Conservation (phyloP, 2,888 invertebrate species). For the Cheilosia impressa region DNA sequence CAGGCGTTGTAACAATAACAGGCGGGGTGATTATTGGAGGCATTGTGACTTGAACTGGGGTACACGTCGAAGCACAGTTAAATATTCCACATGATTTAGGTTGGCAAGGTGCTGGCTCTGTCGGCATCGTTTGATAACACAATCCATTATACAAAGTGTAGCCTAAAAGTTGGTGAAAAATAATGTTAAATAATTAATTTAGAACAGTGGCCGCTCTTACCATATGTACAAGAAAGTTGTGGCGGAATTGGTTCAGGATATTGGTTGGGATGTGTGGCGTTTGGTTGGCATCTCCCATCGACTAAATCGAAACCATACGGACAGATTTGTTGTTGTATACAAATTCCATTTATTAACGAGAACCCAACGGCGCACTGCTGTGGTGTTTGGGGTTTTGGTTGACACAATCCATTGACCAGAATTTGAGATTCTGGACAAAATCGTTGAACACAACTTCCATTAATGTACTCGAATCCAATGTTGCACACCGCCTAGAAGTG, state of each 20-base stretch:
- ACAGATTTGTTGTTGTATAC: constrained; percentile 28
- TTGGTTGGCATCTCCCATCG: constrained; percentile 35
- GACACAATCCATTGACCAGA: constrained; percentile 30
- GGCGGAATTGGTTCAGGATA: neutral
- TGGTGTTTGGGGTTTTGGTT: neutral
- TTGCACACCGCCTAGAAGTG: constrained; percentile 32
- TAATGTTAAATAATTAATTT: neutral
- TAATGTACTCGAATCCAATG: constrained; percentile 10
- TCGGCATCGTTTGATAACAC: constrained; percentile 15
- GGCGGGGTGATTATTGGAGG: neutral
- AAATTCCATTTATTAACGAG: constrained; percentile 32
- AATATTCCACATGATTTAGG: constrained; percentile 6
- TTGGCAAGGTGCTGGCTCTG: constrained; percentile 9
- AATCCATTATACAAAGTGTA: constrained; percentile 20
- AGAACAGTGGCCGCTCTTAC: neutral
- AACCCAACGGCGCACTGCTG: constrained; percentile 31
- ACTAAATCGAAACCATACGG: constrained; percentile 9
- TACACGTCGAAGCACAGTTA: constrained; percentile 14
- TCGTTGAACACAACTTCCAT: constrained; percentile 5
- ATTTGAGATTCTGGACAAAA: constrained; percentile 24
- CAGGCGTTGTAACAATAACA: neutral
- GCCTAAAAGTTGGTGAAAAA: constrained; percentile 10
- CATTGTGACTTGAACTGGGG: neutral
- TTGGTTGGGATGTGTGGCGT: neutral
- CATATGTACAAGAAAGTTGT: constrained; percentile 26